These are phyloP conservation scores for Nerophis ophidion DNA, from an alignment of 2,113 vertebrate genomes.

Conservation along the genomic window DNA sequence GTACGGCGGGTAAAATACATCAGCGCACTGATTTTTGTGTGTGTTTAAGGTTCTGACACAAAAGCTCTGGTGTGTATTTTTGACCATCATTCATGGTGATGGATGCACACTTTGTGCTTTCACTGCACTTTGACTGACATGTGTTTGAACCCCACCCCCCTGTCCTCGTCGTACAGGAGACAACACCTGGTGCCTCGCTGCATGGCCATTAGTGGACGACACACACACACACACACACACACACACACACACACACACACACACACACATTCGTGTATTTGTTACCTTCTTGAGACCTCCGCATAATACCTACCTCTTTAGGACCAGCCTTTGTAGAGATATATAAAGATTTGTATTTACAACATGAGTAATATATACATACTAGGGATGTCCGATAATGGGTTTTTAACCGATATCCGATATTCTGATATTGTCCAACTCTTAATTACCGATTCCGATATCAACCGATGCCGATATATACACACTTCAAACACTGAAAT, in stretches of 20 bases:
- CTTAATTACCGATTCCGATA: too few species aligned
- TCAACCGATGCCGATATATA: too few species aligned
- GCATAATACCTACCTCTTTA: too few species aligned
- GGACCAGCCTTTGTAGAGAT: too few species aligned
- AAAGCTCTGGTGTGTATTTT: constrained; percentile 32
- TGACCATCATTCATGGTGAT: constrained; percentile 27
- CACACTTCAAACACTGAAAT: too few species aligned
- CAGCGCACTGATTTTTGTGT: constrained; percentile 4
- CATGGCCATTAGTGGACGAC: constrained; percentile 55
- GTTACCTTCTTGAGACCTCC: too few species aligned
- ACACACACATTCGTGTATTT: too few species aligned
- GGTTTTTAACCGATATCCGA: too few species aligned
- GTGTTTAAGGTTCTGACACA: constrained; percentile 20
- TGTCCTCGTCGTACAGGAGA: constrained; percentile 34
- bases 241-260: constrained; percentile 9
- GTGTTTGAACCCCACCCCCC: constrained; percentile 53
- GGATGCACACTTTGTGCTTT: constrained; percentile 18
- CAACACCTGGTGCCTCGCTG: constrained; percentile 59
- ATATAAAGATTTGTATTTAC: too few species aligned
- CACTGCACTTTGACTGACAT: constrained; percentile 32
- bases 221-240: constrained; percentile 8
- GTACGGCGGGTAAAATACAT: constrained; percentile 1
- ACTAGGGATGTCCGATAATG: too few species aligned
- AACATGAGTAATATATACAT: too few species aligned
- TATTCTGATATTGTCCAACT: too few species aligned